These are phyloP conservation scores for Bradysia coprophila DNA, from an alignment of 1,140 invertebrate genomes.

Conservation along the genomic window DNA sequence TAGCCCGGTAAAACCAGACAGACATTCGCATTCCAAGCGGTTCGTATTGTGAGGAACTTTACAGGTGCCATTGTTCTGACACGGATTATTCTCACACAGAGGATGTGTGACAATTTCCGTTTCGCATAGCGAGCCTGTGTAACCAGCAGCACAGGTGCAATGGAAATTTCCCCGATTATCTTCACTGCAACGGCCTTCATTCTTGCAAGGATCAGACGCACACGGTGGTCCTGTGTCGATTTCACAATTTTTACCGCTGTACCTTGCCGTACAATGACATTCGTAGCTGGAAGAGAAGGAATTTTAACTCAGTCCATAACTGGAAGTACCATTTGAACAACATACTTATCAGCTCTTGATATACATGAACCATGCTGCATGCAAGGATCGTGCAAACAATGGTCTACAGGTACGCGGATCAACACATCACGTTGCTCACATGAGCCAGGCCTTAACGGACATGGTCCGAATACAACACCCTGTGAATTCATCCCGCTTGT, in stretches of 20 bases:
- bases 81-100: constrained; percentile 53
- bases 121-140: constrained; percentile 59
- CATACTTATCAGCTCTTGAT: constrained; percentile 36
- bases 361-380: constrained; percentile 62
- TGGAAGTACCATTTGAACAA: background rate
- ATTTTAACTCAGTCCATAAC: background rate
- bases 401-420: constrained; percentile 36
- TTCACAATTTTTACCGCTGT: constrained; percentile 69
- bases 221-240: constrained; percentile 57
- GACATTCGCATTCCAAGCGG: constrained; percentile 43
- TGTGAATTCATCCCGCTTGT: constrained; percentile 33
- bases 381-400: constrained; percentile 61
- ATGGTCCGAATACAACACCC: constrained; percentile 52
- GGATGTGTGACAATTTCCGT: constrained; percentile 44
- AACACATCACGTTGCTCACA: constrained; percentile 41
- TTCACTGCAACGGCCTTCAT: constrained; percentile 55
- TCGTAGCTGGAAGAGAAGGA: constrained; percentile 33
- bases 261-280: constrained; percentile 58
- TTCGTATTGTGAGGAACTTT: constrained; percentile 30
- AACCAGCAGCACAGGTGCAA: constrained; percentile 56
- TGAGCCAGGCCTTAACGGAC: constrained; percentile 44
- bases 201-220: constrained; percentile 44
- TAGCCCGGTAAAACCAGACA: constrained; percentile 37
- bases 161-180: constrained; percentile 52
- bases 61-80: constrained; percentile 52